A percentile compares a stretch with the other conserved stretches of the same genome.
Evolutionary conservation across 2,113 vertebrate species (phyloP).

Genomic region (Urocolius indicus): DNA sequence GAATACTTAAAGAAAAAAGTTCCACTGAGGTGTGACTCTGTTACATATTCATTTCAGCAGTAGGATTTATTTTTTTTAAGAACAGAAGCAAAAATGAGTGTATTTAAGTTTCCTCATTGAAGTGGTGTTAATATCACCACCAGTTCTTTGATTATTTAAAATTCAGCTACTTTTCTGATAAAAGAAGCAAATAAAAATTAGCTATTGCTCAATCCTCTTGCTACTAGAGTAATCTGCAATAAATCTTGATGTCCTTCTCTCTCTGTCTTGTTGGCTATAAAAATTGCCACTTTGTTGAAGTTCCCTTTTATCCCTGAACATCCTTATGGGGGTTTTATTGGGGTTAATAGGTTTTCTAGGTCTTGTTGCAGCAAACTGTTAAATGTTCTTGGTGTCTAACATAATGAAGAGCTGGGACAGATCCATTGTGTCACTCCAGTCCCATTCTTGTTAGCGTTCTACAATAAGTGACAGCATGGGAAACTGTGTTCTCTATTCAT

Average conservation of each 20-base stretch:
- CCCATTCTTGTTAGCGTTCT: background rate
- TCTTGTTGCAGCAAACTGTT: background rate
- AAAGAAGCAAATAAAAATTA: conserved; percentile 57
- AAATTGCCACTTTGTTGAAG: conserved; percentile 9
- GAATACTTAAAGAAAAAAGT: conserved; percentile 72
- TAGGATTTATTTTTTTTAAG: background rate
- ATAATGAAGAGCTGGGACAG: background rate
- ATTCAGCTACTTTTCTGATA: background rate
- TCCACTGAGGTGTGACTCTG: conserved; percentile 44
- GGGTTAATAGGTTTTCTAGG: conserved; percentile 49
- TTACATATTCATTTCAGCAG: conserved; percentile 67
- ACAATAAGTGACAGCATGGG: background rate
- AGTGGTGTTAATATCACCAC: background rate
- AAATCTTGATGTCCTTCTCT: conserved; percentile 25
- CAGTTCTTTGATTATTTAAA: conserved; percentile 9
- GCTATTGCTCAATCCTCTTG: conserved; percentile 33
- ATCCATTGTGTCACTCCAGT: background rate
- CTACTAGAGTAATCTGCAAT: conserved; percentile 3
- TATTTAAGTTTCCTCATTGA: conserved; percentile 9
- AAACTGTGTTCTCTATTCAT: background rate
- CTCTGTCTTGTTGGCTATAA: conserved; percentile 11
- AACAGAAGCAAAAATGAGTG: conserved; percentile 16
- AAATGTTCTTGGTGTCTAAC: conserved; percentile 5
- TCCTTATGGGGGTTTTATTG: conserved; percentile 34
- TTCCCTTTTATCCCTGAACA: conserved; percentile 33